Evolutionary conservation across 1,140 invertebrate genomes (phyloP), one percentile per base, ranked within the genome.

Genomic region (Cryptotermes secundus): DNA sequence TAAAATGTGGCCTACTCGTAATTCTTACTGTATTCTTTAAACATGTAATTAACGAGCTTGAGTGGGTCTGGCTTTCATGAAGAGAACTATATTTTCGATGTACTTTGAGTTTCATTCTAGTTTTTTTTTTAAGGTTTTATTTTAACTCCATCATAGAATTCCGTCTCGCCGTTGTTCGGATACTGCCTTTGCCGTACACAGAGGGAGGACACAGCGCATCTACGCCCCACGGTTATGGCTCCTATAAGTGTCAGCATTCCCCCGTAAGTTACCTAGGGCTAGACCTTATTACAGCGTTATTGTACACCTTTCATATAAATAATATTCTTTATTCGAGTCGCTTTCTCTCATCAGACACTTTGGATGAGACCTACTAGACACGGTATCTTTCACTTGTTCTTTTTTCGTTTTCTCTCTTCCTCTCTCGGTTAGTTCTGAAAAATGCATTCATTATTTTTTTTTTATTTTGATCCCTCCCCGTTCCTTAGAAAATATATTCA

Each of bases 371-470:
- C 59, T 72, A 72, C 26, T 6, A 72, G 59, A 72, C 59, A 72
- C 59, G 59, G 59, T 72, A 72, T 31, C 26, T 72, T 72, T 31
- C n/a, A 72, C 26, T 19, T 49, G n/a, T 72, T 12, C 31, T 72
- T n/a, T 31, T 72, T 31, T n/a, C n/a, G n/a, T n/a, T n/a, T 72
- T 31, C 59, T n/a, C 16, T 26, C 59, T 65, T 26, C n/a, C 59
- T 72, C 6, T 14, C 26, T 31, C 59, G 9, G n/a, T 19, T 49
- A 31, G 59, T 72, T 72, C 26, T 72, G 59, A 72, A 72, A 72
- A 72, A 72, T 72, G 59, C 59, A 72, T 72, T 72, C n/a, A 72
- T 72, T 72, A 72, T 72, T 72, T 72, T 72, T n/a, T n/a, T 72
- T 26, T 72, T 26, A 72, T 72, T 72, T 72, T 31, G 26, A 72